Percentiles rank a stretch among this genome's conserved stretches.
phyloP scores from a whole-genome alignment of 2,113 vertebrate genomes.

The Myiopsitta monachus region DNA sequence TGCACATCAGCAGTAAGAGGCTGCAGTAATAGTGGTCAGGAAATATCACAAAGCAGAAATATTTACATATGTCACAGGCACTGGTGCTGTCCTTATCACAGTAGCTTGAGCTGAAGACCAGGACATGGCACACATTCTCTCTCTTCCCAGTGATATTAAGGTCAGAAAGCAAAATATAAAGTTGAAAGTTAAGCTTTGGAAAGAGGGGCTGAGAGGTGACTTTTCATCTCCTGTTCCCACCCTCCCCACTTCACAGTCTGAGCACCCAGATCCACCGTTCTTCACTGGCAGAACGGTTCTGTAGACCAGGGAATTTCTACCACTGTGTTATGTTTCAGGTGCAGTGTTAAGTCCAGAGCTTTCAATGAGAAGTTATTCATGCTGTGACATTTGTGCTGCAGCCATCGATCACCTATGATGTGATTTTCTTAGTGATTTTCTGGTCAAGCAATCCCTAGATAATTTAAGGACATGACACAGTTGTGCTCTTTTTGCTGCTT shows the following conservation, averaged over 20 bases:
- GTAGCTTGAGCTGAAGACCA: neutral
- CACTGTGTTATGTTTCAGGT: neutral
- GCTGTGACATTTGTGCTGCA: neutral
- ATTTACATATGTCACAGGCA: rapidly evolving
- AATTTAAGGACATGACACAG: neutral
- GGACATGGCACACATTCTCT: neutral
- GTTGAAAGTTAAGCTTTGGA: neutral
- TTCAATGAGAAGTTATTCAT: neutral
- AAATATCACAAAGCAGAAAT: neutral
- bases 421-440: constrained; percentile 4
- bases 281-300: neutral
- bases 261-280: neutral
- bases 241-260: neutral
- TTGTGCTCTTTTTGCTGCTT: neutral
- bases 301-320: neutral
- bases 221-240: neutral
- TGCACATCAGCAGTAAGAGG: neutral
- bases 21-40: neutral
- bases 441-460: neutral
- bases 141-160: neutral
- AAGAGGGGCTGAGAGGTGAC: neutral
- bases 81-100: neutral
- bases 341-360: neutral
- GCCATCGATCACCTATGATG: neutral
- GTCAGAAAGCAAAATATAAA: neutral